A percentile compares a stretch with the other conserved stretches of the same genome.
Evolutionary conservation across 2,113 vertebrate genomes (phyloP).

Genomic region (Emydura subglobosa): DNA sequence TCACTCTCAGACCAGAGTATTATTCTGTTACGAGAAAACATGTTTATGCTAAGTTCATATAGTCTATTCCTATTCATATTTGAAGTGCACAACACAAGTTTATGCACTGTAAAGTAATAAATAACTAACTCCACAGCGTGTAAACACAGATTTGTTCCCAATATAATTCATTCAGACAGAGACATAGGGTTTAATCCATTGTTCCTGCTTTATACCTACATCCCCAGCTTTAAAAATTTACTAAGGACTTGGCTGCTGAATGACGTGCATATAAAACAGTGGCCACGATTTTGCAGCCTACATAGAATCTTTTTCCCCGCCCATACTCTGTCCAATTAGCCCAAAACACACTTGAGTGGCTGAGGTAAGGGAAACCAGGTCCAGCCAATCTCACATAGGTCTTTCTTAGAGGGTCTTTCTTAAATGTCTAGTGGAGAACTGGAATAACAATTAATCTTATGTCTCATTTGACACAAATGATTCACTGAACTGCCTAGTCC

Average conservation of each 20-base stretch:
- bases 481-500: background rate
- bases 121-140: background rate
- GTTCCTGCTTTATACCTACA: background rate
- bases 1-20: background rate
- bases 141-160: background rate
- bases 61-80: background rate
- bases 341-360: fast-evolving
- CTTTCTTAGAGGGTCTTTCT: background rate
- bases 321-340: background rate
- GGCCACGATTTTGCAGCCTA: background rate
- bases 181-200: background rate
- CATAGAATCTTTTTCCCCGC: background rate
- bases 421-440: background rate
- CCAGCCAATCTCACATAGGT: background rate
- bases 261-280: background rate
- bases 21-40: background rate
- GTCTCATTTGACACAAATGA: background rate
- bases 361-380: background rate
- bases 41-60: background rate
- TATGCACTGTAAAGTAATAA: background rate
- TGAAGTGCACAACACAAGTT: background rate
- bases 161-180: background rate
- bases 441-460: background rate
- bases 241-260: background rate
- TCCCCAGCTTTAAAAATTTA: background rate